Conservation (phyloP, 2,113 vertebrate genomes). For the Xenotilapia longispinis region DNA sequence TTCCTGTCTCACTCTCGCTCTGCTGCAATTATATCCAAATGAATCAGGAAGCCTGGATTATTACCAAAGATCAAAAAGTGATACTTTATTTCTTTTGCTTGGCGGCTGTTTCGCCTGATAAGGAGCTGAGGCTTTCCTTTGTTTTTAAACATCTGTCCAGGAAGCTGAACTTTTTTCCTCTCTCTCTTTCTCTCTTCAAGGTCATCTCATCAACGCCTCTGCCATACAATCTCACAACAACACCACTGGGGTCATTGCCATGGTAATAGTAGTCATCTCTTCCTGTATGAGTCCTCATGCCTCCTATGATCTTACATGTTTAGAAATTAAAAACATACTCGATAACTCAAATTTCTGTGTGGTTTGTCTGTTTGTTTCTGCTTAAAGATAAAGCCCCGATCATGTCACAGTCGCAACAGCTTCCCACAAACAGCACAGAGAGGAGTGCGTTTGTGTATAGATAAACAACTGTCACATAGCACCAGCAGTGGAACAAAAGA, state of each 20-base stretch:
- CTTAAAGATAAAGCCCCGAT: not conserved
- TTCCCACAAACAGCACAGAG: not conserved
- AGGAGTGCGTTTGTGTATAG: not conserved
- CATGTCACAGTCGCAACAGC: not conserved
- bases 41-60: not conserved
- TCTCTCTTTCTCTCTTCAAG: not conserved
- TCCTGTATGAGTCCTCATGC: not conserved
- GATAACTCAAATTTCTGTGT: not conserved
- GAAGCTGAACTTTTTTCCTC: not conserved
- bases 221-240: not conserved
- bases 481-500: not conserved
- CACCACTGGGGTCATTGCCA: not conserved
- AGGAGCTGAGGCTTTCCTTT: constrained; percentile 6
- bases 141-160: constrained; percentile 25
- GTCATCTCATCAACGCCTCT: not conserved
- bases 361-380: not conserved
- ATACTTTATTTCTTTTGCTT: not conserved
- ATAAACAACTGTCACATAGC: constrained; percentile 14
- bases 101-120: not conserved
- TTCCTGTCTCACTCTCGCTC: not conserved
- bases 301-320: not conserved
- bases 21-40: not conserved
- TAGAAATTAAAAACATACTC: not conserved
- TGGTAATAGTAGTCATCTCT: not conserved
- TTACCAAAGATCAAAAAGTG: not conserved